A percentile compares a stretch with the other conserved stretches of the same genome.
Conservation (phyloP, 2,113 vertebrate species). For the Bubo scandiacus region DNA sequence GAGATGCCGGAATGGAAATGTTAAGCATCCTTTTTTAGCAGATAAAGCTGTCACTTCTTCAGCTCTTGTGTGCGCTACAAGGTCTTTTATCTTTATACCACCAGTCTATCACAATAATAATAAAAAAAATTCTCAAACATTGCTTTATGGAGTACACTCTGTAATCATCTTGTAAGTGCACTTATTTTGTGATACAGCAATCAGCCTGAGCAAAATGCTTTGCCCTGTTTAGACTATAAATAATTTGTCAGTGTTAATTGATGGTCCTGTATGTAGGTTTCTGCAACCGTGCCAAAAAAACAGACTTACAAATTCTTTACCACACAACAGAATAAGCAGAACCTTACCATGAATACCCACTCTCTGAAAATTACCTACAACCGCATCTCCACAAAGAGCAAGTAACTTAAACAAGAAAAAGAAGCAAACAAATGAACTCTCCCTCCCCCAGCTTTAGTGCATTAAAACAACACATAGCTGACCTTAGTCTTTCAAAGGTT, state of each 20-base stretch:
- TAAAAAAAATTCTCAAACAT: neutral
- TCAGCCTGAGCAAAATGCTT: slow-evolving; percentile 9
- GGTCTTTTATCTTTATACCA: neutral
- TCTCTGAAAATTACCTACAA: neutral
- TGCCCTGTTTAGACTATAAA: slow-evolving; percentile 30
- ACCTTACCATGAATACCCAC: neutral
- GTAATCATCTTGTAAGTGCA: slow-evolving; percentile 27
- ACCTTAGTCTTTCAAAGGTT: neutral
- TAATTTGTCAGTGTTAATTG: slow-evolving; percentile 42
- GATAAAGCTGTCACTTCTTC: neutral
- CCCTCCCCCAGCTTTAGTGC: neutral
- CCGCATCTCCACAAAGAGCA: neutral
- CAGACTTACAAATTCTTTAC: neutral
- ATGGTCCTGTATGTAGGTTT: neutral
- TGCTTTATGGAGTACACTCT: neutral
- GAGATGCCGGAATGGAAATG: slow-evolving; percentile 5
- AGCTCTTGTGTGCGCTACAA: neutral
- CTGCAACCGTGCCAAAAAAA: neutral
- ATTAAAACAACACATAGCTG: neutral
- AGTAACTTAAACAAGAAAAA: neutral
- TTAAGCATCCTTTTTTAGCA: slow-evolving; percentile 11
- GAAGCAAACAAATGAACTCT: neutral
- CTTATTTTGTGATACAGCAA: neutral
- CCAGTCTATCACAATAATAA: neutral
- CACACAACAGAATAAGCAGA: neutral